phyloP scores from a whole-genome alignment of 2,113 vertebrate genomes.

The Sylvicapra grimmia region DNA sequence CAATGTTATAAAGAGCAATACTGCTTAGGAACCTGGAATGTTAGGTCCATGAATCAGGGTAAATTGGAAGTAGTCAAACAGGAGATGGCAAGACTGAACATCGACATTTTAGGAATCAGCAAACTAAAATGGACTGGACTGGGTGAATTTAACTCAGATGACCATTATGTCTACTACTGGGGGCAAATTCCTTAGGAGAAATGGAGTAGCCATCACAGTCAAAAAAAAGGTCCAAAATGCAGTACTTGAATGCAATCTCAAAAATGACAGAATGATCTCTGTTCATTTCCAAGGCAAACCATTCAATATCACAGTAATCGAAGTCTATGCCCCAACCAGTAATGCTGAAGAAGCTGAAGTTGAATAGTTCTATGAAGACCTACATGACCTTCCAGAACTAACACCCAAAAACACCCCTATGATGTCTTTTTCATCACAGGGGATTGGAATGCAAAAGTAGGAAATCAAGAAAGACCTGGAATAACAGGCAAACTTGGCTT shows the following conservation, averaged over 20 bases:
- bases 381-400: background rate
- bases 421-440: background rate
- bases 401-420: background rate
- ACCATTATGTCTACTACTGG: background rate
- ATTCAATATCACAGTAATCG: background rate
- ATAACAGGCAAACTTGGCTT: background rate
- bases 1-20: background rate
- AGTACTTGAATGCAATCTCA: background rate
- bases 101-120: background rate
- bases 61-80: background rate
- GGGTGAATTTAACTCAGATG: background rate
- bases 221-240: background rate
- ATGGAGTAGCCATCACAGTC: background rate
- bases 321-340: background rate
- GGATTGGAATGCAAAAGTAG: background rate
- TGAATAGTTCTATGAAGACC: background rate
- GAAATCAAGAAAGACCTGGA: background rate
- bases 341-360: background rate
- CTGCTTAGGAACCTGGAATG: background rate
- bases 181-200: background rate
- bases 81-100: background rate
- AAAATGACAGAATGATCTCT: background rate
- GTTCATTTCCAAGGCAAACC: background rate
- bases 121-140: background rate
- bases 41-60: background rate